Percentiles rank a stretch among this genome's conserved stretches.
Evolutionary conservation across 2,797 vertebrate genomes (phyloP).

Genomic region (Loriculus beryllinus): DNA sequence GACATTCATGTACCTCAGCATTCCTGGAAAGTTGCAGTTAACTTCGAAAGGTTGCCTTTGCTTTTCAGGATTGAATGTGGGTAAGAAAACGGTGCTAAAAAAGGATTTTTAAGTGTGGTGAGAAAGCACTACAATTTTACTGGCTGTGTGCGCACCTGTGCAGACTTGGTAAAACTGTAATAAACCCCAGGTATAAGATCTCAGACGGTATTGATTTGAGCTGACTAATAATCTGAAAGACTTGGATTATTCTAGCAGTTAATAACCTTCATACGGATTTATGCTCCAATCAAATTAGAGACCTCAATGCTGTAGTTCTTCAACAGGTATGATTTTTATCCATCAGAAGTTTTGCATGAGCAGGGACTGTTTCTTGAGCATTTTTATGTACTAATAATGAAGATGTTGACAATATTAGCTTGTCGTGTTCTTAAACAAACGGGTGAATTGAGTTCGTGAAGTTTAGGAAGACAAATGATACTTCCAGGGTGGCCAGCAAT

Average conservation of each 20-base stretch:
- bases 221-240: neutral
- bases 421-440: constrained; percentile 13
- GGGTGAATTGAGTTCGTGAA: neutral
- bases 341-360: neutral
- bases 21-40: neutral
- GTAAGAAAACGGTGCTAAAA: neutral
- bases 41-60: neutral
- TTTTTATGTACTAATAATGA: neutral
- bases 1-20: neutral
- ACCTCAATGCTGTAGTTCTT: neutral
- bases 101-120: rapidly evolving
- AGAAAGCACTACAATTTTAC: neutral
- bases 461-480: constrained; percentile 19
- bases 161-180: neutral
- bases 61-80: neutral
- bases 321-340: neutral
- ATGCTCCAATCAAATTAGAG: neutral
- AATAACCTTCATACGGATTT: neutral
- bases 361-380: neutral
- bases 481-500: constrained; percentile 21
- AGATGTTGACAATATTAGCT: neutral
- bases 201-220: neutral
- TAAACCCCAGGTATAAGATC: neutral
- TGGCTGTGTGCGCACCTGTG: neutral
- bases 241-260: neutral